phyloP scores from a whole-genome alignment of 2,888 invertebrate genomes.

The Sthenelais limicola region DNA sequence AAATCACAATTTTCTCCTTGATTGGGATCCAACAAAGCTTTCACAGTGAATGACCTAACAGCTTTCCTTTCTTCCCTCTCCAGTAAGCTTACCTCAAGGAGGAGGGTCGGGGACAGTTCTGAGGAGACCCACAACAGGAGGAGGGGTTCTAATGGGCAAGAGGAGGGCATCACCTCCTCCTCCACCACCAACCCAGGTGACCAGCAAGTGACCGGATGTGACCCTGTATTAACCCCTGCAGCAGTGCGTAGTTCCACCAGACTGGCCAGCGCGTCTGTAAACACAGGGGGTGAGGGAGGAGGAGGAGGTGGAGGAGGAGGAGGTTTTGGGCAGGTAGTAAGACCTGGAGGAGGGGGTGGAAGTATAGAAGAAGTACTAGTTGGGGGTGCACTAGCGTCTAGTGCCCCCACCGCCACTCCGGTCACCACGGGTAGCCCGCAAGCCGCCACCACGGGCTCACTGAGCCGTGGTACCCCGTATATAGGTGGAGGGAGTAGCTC shows the following conservation, averaged over 20 bases:
- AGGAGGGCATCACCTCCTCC: no score
- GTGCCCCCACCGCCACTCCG: slow-evolving; percentile 3
- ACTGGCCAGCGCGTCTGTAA: slow-evolving; percentile 25
- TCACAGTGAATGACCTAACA: no score
- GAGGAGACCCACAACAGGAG: no score
- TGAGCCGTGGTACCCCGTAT: slow-evolving; percentile 35
- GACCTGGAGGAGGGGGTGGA: slow-evolving; percentile 24
- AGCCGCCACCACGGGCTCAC: slow-evolving; percentile 16
- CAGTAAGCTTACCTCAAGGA: no score
- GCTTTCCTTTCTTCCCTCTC: no score
- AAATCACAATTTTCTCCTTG: no score
- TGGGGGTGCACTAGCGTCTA: not conserved
- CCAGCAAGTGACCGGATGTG: slow-evolving; percentile 12
- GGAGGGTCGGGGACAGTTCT: no score
- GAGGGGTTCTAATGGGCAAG: no score
- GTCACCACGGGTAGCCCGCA: slow-evolving; percentile 38
- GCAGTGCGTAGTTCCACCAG: no score
- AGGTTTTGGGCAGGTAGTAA: slow-evolving; percentile 1
- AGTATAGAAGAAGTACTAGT: slow-evolving; percentile 41
- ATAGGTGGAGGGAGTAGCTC: slow-evolving; percentile 8
- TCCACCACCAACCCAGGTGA: no score
- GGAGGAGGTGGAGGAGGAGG: slow-evolving; percentile 21
- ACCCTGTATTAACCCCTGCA: not conserved
- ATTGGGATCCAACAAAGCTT: no score
- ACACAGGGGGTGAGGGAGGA: slow-evolving; percentile 25